Conservation (phyloP, 2,888 invertebrate species). For the Cryptophagus acutangulus region DNA sequence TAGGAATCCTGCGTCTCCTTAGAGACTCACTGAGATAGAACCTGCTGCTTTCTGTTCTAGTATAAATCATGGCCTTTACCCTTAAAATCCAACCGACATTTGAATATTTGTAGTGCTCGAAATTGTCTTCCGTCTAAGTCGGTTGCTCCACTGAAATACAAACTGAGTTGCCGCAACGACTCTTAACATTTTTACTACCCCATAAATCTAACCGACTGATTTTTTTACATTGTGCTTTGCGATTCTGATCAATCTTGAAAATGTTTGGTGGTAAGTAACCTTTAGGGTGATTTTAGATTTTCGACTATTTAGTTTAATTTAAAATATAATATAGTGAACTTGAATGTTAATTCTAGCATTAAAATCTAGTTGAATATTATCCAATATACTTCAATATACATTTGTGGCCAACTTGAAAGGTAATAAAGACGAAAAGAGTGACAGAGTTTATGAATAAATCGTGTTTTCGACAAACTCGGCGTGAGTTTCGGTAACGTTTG, state of each 20-base stretch:
- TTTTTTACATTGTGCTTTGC: constrained; percentile 32
- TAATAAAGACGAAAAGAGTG: constrained; percentile 21
- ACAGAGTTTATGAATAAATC: constrained; percentile 26
- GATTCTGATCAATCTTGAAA: constrained; percentile 10
- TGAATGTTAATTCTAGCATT: no score
- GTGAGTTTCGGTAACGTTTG: constrained; percentile 12
- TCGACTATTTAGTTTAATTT: no score
- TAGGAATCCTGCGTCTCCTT: constrained; percentile 2
- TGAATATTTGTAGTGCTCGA: constrained; percentile 27
- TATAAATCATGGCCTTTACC: constrained; percentile 22
- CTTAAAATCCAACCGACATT: constrained; percentile 23
- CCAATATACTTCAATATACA: no score
- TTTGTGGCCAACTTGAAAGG: no score
- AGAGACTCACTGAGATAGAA: constrained; percentile 7
- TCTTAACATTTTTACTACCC: constrained; percentile 30
- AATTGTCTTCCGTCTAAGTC: constrained; percentile 24
- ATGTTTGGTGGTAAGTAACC: no score
- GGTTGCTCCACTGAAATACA: constrained; percentile 16
- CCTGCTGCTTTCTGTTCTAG: constrained; percentile 7
- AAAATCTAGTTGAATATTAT: no score
- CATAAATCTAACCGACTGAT: constrained; percentile 33
- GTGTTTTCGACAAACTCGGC: constrained; percentile 14
- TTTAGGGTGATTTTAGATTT: no score
- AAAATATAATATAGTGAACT: no score
- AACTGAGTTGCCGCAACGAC: constrained; percentile 19